Percentiles rank a stretch among this genome's conserved stretches.
phyloP scores from a whole-genome alignment of 2,888 invertebrate species.

The Zygaena filipendulae region DNA sequence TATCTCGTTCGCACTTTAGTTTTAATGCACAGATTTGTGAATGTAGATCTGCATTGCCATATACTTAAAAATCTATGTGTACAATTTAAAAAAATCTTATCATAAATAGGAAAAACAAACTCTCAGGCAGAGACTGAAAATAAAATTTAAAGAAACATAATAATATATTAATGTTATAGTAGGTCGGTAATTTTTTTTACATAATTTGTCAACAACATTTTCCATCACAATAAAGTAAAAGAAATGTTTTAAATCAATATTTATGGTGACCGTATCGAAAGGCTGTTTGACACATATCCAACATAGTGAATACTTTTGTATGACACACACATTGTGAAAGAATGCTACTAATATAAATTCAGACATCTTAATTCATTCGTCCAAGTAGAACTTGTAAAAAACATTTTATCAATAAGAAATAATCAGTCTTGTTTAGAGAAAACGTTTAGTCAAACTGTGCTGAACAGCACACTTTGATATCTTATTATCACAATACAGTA shows the following conservation, averaged over 20 bases:
- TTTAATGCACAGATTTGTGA: conserved; percentile 50
- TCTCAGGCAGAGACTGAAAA: conserved; percentile 57
- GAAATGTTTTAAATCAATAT: conserved; percentile 35
- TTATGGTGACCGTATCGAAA: conserved; percentile 64
- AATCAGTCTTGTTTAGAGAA: conserved; percentile 71
- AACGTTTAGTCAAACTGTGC: conserved; percentile 56
- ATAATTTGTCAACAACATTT: conserved; percentile 65
- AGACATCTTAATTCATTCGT: conserved; percentile 65
- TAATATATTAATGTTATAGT: no score
- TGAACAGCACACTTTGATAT: conserved; percentile 45
- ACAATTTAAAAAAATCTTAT: conserved; percentile 58
- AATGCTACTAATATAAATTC: conserved; percentile 62
- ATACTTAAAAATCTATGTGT: conserved; percentile 68
- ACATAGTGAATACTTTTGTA: conserved; percentile 62
- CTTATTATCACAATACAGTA: conserved; percentile 64
- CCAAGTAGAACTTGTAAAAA: conserved; percentile 66
- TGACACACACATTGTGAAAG: conserved; percentile 56
- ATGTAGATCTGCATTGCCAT: conserved; percentile 69
- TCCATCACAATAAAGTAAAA: conserved; percentile 58
- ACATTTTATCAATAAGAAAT: conserved; percentile 68
- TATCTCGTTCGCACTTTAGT: conserved; percentile 32
- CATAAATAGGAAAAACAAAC: conserved; percentile 51
- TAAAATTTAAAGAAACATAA: conserved; percentile 66
- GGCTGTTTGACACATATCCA: conserved; percentile 67
- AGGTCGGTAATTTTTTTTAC: no score